Conservation (phyloP, 2,888 invertebrate genomes). For the Marasmarcha lunaedactyla region DNA sequence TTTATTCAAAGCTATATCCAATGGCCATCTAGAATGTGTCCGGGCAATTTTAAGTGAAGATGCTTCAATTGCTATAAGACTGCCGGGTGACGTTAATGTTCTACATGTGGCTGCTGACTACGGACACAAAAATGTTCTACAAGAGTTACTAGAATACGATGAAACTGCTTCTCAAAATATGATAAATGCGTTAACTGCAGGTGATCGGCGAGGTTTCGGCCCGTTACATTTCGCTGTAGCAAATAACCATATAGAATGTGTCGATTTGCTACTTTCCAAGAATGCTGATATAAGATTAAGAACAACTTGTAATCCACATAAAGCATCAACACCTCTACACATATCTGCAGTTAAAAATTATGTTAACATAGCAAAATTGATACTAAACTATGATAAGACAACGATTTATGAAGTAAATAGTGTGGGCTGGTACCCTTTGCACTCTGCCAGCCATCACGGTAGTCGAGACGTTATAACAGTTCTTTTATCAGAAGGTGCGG, state of each 20-base stretch:
- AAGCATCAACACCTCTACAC: constrained; percentile 49
- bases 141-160: constrained; percentile 55
- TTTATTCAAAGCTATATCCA: constrained; percentile 50
- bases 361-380: constrained; percentile 36
- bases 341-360: constrained; percentile 49
- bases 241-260: constrained; percentile 56
- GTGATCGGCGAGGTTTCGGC: constrained; percentile 51
- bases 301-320: constrained; percentile 48
- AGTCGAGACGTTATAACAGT: constrained; percentile 67
- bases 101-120: constrained; percentile 72
- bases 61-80: constrained; percentile 45
- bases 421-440: constrained; percentile 46
- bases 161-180: constrained; percentile 32
- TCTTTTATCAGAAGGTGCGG: constrained; percentile 53
- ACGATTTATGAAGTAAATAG: constrained; percentile 52
- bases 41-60: constrained; percentile 52
- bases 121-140: constrained; percentile 65
- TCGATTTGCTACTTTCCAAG: constrained; percentile 46
- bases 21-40: constrained; percentile 51
- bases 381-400: constrained; percentile 45
- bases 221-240: constrained; percentile 69
- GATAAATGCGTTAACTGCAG: constrained; percentile 39
- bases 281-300: constrained; percentile 51
- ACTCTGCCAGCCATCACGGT: constrained; percentile 65
- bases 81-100: constrained; percentile 61